Conservation (phyloP, 2,888 invertebrate genomes). For the Tipula vernalis region DNA sequence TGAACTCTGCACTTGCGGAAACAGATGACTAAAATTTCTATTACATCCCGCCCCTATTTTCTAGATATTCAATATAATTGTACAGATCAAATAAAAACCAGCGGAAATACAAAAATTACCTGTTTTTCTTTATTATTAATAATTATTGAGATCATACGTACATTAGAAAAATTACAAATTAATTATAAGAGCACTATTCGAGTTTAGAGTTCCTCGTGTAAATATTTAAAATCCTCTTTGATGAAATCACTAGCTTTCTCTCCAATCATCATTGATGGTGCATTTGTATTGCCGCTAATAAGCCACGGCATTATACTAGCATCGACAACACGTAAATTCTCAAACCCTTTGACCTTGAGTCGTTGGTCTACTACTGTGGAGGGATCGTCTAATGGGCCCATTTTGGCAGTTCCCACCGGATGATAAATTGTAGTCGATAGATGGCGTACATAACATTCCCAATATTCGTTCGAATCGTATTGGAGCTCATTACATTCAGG, state of each 20-base stretch:
- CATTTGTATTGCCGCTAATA: slow-evolving; percentile 48
- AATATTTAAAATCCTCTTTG: slow-evolving; percentile 37
- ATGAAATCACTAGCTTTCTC: slow-evolving; percentile 53
- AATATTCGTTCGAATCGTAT: slow-evolving; percentile 67
- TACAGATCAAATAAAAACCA: background rate
- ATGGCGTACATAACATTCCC: slow-evolving; percentile 73
- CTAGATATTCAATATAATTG: too few species aligned
- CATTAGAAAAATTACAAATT: background rate
- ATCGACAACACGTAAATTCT: slow-evolving; percentile 46
- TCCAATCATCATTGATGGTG: slow-evolving; percentile 49
- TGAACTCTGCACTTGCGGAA: too few species aligned
- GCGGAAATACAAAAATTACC: background rate
- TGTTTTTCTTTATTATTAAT: background rate
- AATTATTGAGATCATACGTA: background rate
- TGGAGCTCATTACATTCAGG: slow-evolving; percentile 60
- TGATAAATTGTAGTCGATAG: slow-evolving; percentile 66
- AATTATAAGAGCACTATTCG: background rate
- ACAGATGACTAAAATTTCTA: too few species aligned
- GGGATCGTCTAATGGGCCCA: slow-evolving; percentile 41
- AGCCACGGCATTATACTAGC: slow-evolving; percentile 53
- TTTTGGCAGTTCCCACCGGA: slow-evolving; percentile 51
- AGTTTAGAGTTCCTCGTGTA: slow-evolving; percentile 9
- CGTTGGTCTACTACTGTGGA: slow-evolving; percentile 44
- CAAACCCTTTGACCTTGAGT: slow-evolving; percentile 40
- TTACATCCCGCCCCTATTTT: too few species aligned